phyloP scores from a whole-genome alignment of 2,797 vertebrate genomes.

The Euthynnus affinis region DNA sequence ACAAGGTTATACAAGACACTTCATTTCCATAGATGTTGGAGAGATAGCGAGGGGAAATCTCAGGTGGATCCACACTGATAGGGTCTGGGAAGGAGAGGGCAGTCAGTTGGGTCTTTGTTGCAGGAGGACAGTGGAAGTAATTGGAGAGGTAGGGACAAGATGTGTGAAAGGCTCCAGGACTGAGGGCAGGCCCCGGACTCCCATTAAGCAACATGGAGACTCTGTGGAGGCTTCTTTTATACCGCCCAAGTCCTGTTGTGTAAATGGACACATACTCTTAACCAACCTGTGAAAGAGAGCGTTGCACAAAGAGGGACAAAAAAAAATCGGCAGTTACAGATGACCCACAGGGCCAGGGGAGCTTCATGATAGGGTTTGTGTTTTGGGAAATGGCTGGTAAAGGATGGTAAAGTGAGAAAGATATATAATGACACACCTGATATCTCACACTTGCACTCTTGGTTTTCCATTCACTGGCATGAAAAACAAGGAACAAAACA shows the following conservation, averaged over 20 bases:
- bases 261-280: slow-evolving; percentile 83
- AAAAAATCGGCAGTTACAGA: slow-evolving; percentile 57
- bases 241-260: slow-evolving; percentile 84
- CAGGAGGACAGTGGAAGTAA: slow-evolving; percentile 87
- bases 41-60: slow-evolving; percentile 81
- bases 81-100: slow-evolving; percentile 87
- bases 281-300: slow-evolving; percentile 73
- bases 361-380: slow-evolving; percentile 53
- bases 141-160: slow-evolving; percentile 83
- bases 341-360: slow-evolving; percentile 55
- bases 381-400: slow-evolving; percentile 59
- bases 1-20: slow-evolving; percentile 82
- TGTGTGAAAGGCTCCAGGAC: slow-evolving; percentile 85
- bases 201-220: slow-evolving; percentile 80
- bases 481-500: slow-evolving; percentile 27
- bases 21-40: slow-evolving; percentile 86
- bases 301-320: slow-evolving; percentile 70
- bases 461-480: neutral
- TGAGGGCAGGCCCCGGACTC: slow-evolving; percentile 77
- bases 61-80: slow-evolving; percentile 82
- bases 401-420: slow-evolving; percentile 50
- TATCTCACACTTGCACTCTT: neutral
- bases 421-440: slow-evolving; percentile 25
- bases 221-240: slow-evolving; percentile 82
- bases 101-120: slow-evolving; percentile 87